Base-by-base conservation (phyloP, 2,797 vertebrate species). In the Amazona ochrocephala region DNA sequence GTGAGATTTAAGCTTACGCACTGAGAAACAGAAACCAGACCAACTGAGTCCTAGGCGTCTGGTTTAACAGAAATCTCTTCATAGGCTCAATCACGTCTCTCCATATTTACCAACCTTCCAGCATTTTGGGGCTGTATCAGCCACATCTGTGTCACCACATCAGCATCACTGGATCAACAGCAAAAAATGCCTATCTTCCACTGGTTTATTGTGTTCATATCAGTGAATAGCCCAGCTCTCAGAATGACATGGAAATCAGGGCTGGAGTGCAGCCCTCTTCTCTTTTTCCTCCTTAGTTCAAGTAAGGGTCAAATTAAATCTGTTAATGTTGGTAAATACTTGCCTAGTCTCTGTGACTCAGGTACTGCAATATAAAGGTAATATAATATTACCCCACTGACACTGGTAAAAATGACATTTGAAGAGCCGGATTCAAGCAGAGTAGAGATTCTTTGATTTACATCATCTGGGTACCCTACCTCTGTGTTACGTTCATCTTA, bases 401-500 rank as follows among this genome's bases (percentile, higher is more conserved):
- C 66, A 56, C 37, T 13, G 16, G 24, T 72, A 77, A 60, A 67
- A 92, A 89, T 34, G 18, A 45, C 58, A 37, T 54, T 80, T 89
- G 82, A 92, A 77, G 78, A 91, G 53, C 26, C 78, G 48, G 47
- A 74, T 74, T 93, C 90, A 89, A 77, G 58, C 53, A 89, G 86
- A 86, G 50, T 20, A 50, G n/a, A 74, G 74, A 61, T 34, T 61
- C 29, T 80, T 83, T 79, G 66, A 84, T 89, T 89, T 71, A 80
- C 41, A 68, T 34, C 68, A 72, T 27, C 37, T 50, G 30, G 80
- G 34, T 56, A 60, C 54, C 48, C 84, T 42, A 56, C 42, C 42
- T 61, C 73, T 67, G 45, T 44, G 65, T 39, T 67, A 60, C 42
- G 39, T 88, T 67, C 48, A 61, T 71, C 65, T 60, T n/a, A 64